Conservation (phyloP, 2,113 vertebrate genomes). For the Gila orcuttii region DNA sequence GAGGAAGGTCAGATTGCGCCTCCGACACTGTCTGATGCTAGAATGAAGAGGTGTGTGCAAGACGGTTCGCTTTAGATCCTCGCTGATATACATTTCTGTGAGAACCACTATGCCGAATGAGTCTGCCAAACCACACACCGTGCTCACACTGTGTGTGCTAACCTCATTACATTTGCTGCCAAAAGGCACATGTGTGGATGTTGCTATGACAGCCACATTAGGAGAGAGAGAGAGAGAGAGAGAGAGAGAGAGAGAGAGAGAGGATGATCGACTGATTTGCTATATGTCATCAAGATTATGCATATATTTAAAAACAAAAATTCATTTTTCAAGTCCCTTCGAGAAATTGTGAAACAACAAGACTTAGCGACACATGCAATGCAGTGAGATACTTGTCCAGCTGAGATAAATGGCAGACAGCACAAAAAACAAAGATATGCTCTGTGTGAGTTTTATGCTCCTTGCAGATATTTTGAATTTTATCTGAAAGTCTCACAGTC, state of each 20-base stretch:
- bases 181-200: slow-evolving; percentile 41
- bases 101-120: neutral
- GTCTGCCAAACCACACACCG: neutral
- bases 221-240: neutral
- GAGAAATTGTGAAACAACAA: neutral
- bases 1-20: neutral
- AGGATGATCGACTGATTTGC: neutral
- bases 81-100: neutral
- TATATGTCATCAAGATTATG: slow-evolving; percentile 21
- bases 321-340: slow-evolving; percentile 16
- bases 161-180: slow-evolving; percentile 41
- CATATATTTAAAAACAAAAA: too few species aligned
- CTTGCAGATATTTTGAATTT: neutral
- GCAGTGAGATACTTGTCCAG: neutral
- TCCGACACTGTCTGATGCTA: neutral
- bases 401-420: neutral
- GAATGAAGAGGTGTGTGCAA: slow-evolving; percentile 21
- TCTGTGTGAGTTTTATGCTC: neutral
- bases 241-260: neutral
- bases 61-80: neutral
- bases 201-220: slow-evolving; percentile 39
- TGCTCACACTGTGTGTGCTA: slow-evolving; percentile 8
- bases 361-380: neutral
- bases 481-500: neutral
- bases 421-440: neutral